These are phyloP conservation scores for Melipona quadrifasciata DNA, from an alignment of 1,140 invertebrate species.

Conservation along the genomic window DNA sequence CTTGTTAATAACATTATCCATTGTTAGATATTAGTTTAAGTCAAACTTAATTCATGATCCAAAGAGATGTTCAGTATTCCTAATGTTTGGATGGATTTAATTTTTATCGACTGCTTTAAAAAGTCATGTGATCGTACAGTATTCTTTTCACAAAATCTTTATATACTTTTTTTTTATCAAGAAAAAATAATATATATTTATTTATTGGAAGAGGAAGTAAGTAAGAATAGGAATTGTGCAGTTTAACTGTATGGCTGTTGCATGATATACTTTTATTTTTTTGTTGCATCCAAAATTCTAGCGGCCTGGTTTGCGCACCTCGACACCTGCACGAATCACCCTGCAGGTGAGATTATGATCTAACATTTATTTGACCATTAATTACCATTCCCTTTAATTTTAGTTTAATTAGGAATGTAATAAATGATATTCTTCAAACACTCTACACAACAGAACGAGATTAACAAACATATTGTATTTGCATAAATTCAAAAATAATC, in stretches of 20 bases:
- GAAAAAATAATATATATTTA: neutral
- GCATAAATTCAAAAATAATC: constrained; percentile 1
- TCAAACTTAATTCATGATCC: neutral
- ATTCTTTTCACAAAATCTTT: neutral
- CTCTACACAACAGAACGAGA: constrained; percentile 18
- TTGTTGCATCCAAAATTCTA: constrained; percentile 75
- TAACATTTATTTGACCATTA: constrained; percentile 42
- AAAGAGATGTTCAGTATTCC: constrained; percentile 15
- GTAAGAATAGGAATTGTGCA: neutral
- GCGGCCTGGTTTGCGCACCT: constrained; percentile 73
- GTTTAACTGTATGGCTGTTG: constrained; percentile 40
- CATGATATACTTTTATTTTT: constrained; percentile 59
- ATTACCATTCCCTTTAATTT: constrained; percentile 14
- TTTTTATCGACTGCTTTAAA: neutral
- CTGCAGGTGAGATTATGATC: constrained; percentile 78
- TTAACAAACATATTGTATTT: constrained; percentile 23
- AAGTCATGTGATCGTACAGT: neutral
- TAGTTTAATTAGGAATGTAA: constrained; percentile 22
- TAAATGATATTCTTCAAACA: neutral
- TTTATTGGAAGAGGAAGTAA: neutral
- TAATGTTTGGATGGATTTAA: neutral
- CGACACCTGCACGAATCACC: constrained; percentile 75
- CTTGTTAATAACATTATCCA: neutral
- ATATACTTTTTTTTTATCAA: neutral
- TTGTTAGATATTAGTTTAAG: constrained; percentile 7